phyloP scores from a whole-genome alignment of 1,140 invertebrate species.

The Grapholita molesta region DNA sequence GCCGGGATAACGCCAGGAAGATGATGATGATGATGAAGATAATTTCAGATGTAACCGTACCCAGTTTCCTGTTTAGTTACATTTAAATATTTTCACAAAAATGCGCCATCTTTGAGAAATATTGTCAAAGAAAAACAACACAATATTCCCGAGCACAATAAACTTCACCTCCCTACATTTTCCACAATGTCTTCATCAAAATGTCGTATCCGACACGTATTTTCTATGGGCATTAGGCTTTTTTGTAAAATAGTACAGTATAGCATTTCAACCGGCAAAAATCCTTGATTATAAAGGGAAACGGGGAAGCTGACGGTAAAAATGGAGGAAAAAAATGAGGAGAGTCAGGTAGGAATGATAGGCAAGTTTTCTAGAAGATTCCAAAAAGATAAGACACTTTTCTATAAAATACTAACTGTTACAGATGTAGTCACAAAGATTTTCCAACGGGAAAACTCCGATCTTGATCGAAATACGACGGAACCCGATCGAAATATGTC shows the following conservation, averaged over 20 bases:
- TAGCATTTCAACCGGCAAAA: background rate
- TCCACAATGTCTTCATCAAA: background rate
- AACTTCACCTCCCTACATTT: constrained; percentile 3
- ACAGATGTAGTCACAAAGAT: no score
- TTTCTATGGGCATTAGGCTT: background rate
- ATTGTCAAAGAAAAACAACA: background rate
- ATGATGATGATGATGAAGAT: no score
- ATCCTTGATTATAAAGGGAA: background rate
- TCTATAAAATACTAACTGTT: background rate
- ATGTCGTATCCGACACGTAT: background rate
- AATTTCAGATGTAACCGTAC: no score
- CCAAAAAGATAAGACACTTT: background rate
- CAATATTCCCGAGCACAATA: background rate
- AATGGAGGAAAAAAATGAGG: background rate
- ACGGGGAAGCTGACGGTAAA: background rate
- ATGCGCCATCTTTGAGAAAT: background rate
- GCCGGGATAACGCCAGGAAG: no score
- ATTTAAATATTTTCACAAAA: background rate
- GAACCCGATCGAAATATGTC: no score
- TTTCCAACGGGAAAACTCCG: no score
- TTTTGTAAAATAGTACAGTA: background rate
- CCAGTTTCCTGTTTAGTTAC: no score
- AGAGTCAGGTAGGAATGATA: background rate
- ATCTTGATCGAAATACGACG: no score
- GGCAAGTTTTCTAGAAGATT: background rate